A percentile compares a stretch with the other conserved stretches of the same genome.
These are phyloP conservation scores for Limnothrissa miodon DNA, from an alignment of 2,113 vertebrate species.

Conservation along the genomic window DNA sequence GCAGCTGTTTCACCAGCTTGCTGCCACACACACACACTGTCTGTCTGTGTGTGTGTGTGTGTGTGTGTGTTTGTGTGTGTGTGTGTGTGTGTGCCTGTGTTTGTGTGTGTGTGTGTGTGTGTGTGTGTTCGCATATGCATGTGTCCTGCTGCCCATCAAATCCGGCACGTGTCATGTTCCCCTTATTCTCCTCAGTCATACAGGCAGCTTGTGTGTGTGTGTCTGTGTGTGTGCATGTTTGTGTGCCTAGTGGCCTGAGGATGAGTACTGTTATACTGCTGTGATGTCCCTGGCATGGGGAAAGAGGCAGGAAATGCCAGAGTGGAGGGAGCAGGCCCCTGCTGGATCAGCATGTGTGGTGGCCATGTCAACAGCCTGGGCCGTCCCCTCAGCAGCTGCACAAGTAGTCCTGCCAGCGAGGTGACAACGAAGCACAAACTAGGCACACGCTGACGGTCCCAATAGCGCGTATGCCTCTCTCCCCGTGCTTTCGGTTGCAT, in stretches of 20 bases:
- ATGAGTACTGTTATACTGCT: neutral
- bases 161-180: neutral
- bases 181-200: neutral
- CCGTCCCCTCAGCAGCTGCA: neutral
- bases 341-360: neutral
- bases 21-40: neutral
- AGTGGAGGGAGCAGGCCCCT: neutral
- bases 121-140: too few relatives aligned
- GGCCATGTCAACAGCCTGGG: neutral
- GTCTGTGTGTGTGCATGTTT: constrained; percentile 2
- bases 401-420: neutral
- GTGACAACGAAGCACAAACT: neutral
- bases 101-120: neutral
- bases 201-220: neutral
- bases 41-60: neutral
- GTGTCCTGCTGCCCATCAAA: neutral
- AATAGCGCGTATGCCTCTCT: too few relatives aligned
- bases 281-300: constrained; percentile 10
- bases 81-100: neutral
- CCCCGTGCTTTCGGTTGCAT: neutral
- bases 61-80: neutral
- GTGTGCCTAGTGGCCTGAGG: neutral
- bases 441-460: too few relatives aligned
- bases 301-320: constrained; percentile 10
- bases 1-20: neutral